These are phyloP conservation scores for Apotomis turbidana DNA, from an alignment of 2,888 invertebrate species.

Conservation along the genomic window DNA sequence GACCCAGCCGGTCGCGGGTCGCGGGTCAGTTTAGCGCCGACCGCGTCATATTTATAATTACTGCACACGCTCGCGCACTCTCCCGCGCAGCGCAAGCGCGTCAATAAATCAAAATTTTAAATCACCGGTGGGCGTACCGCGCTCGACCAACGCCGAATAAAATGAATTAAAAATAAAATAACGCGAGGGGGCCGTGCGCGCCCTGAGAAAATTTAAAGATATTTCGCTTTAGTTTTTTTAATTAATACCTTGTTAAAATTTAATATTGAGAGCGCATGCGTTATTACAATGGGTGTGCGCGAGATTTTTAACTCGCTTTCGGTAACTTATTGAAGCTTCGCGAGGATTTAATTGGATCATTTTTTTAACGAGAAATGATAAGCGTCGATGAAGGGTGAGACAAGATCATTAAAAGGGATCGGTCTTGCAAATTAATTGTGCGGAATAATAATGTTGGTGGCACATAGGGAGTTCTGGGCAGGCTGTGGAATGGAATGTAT, in stretches of 20 bases:
- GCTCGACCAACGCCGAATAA: slow-evolving; percentile 80
- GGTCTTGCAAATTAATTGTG: slow-evolving; percentile 60
- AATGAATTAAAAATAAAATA: slow-evolving; percentile 83
- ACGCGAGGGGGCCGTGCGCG: slow-evolving; percentile 73
- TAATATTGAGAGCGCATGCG: slow-evolving; percentile 82
- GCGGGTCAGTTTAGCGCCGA: slow-evolving; percentile 76
- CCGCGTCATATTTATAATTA: slow-evolving; percentile 84
- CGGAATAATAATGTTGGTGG: slow-evolving; percentile 34
- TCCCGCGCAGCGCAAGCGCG: slow-evolving; percentile 66
- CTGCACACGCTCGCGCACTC: slow-evolving; percentile 65
- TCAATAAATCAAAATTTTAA: slow-evolving; percentile 84
- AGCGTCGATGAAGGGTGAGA: slow-evolving; percentile 68
- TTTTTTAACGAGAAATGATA: slow-evolving; percentile 80
- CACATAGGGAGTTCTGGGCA: slow-evolving; percentile 40
- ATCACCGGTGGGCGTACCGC: slow-evolving; percentile 82
- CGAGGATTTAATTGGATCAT: slow-evolving; percentile 78
- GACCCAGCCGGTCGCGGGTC: slow-evolving; percentile 54
- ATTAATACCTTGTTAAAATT: slow-evolving; percentile 85
- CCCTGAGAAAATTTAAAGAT: slow-evolving; percentile 82
- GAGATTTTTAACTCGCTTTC: slow-evolving; percentile 77
- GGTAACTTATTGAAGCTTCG: slow-evolving; percentile 78
- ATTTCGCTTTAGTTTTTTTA: slow-evolving; percentile 84
- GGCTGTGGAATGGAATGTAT: slow-evolving; percentile 34
- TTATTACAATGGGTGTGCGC: slow-evolving; percentile 83
- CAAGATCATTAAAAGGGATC: slow-evolving; percentile 61